A percentile compares a stretch with the other conserved stretches of the same genome.
Evolutionary conservation across 2,888 invertebrate genomes (phyloP).

Genomic region (Limenitis camilla): DNA sequence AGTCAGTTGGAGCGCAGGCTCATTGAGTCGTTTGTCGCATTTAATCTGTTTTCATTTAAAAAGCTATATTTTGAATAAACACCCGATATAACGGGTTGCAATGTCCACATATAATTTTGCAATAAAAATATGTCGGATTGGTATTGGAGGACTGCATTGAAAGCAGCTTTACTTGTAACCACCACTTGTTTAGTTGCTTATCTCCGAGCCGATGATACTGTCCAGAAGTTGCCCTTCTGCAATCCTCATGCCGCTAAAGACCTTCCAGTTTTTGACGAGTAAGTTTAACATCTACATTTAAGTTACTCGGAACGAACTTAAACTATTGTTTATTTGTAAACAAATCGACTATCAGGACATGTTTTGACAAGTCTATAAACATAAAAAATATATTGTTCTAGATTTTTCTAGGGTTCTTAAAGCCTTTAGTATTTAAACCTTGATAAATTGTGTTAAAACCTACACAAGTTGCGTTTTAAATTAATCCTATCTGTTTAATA

Average conservation of each 20-base stretch:
- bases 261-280: conserved; percentile 50
- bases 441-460: conserved; percentile 22
- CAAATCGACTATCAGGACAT: conserved; percentile 4
- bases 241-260: conserved; percentile 54
- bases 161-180: conserved; percentile 52
- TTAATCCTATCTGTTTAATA: neutral
- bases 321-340: conserved; percentile 8
- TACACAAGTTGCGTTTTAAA: conserved; percentile 1
- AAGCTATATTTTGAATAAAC: conserved; percentile 50
- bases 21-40: conserved; percentile 22
- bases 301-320: neutral
- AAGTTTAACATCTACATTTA: conserved; percentile 32
- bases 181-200: conserved; percentile 48
- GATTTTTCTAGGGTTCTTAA: conserved; percentile 7
- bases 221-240: conserved; percentile 64
- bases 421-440: conserved; percentile 18
- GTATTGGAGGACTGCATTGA: conserved; percentile 61
- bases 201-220: conserved; percentile 54
- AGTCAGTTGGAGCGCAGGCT: conserved; percentile 1
- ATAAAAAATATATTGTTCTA: neutral
- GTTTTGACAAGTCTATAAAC: conserved; percentile 4
- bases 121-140: conserved; percentile 64
- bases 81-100: conserved; percentile 39
- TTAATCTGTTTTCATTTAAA: conserved; percentile 37
- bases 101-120: conserved; percentile 59